Base-by-base conservation (phyloP, 2,888 invertebrate species). In the Crepidodera aurea region DNA sequence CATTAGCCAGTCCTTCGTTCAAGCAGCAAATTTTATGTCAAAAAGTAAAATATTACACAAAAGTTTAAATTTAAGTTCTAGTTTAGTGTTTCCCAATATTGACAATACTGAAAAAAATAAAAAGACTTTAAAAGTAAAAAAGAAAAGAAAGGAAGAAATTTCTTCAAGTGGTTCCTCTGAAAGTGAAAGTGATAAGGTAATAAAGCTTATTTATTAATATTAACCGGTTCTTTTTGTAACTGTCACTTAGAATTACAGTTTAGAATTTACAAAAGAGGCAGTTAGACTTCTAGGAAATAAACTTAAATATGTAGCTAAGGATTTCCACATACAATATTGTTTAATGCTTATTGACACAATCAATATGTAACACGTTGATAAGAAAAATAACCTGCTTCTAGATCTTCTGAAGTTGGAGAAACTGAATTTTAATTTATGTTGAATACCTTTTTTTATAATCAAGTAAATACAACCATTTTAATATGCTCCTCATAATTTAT, bases 1-100 rank as follows among this genome's bases (percentile, higher is more conserved):
- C 8, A 29, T 60, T 25, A 60, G 48, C 10, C 27, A 50, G 0
- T 48, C 42, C 1, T 25, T 53, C 37, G 13, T 54, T 6, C 19
- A 48, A 48, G 39, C 50, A 25, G 54, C 54, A 12, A 59, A 22
- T 40, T 32, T 60, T n/a, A 48, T 29, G 48, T 48, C 54, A 6
- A 55, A 60, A 39, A 55, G 16, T 15, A 13, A 60, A 6, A 7
- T 40, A 29, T 32, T 60, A 13, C 37, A 60, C 12, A 60, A 39
- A 16, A 48, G 48, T 8, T 29, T 55, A 32, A 25, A 19, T 8
- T 39, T 50, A 15, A 54, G 25, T 34, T 8, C 37, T 1, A 40
- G 25, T 40, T 13, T 39, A 22, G 10, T 42, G 16, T 18, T 19
- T 3, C 13, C 50, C 15, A 12, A 34, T 12, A 29, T 2, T 29